Percentiles rank a stretch among this genome's conserved stretches.
Evolutionary conservation across 2,113 vertebrate species (phyloP).

Genomic region (Nipponia nippon): DNA sequence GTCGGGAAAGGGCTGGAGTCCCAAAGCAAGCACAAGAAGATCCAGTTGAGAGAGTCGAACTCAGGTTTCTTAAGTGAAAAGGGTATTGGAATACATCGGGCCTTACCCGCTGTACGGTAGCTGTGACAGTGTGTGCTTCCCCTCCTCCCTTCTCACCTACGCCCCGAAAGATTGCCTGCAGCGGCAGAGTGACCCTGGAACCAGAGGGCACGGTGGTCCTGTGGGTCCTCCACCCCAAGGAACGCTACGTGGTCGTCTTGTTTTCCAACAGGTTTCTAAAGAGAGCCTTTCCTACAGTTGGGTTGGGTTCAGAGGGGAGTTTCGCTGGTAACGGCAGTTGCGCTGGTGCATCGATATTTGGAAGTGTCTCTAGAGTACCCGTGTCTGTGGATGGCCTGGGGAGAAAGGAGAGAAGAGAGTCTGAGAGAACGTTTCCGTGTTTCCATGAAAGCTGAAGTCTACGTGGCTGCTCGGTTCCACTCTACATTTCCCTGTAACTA

Average conservation of each 20-base stretch:
- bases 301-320: neutral
- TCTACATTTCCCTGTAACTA: neutral
- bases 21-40: constrained; percentile 6
- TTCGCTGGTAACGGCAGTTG: neutral
- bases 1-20: neutral
- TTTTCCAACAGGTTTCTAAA: constrained; percentile 12
- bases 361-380: neutral
- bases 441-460: neutral
- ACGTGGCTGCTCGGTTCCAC: neutral
- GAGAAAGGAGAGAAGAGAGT: neutral
- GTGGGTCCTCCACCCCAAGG: neutral
- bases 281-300: neutral
- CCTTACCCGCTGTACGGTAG: neutral
- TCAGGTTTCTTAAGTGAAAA: constrained; percentile 42
- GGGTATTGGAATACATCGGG: neutral
- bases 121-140: neutral
- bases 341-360: neutral
- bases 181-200: neutral
- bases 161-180: neutral
- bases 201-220: neutral
- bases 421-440: neutral
- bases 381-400: neutral
- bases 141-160: neutral
- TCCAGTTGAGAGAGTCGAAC: constrained; percentile 21
- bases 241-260: neutral